Evolutionary conservation across 1,140 invertebrate genomes (phyloP).

Genomic region (Bombus polaris): DNA sequence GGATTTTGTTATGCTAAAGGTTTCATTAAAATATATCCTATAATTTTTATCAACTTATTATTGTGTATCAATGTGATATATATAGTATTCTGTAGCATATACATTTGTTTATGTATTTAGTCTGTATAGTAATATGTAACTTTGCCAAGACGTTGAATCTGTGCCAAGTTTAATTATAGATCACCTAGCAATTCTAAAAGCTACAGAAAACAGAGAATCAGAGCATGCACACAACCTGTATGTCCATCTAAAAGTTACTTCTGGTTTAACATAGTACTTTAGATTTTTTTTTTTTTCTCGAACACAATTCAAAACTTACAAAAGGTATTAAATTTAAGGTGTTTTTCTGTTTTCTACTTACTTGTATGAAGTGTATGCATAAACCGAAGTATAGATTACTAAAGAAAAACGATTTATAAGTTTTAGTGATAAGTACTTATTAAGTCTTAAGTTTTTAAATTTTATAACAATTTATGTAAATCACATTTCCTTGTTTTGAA

Average conservation of each 20-base stretch:
- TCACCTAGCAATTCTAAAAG: conserved; percentile 63
- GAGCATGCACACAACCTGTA: conserved; percentile 51
- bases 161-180: conserved; percentile 73
- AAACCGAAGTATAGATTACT: background rate
- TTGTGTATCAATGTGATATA: background rate
- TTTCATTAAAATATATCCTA: background rate
- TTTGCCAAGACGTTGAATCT: conserved; percentile 61
- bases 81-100: background rate
- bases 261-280: conserved; percentile 12
- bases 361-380: background rate
- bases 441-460: conserved; percentile 5
- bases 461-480: background rate
- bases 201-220: conserved; percentile 60
- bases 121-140: conserved; percentile 53
- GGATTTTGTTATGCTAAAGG: background rate
- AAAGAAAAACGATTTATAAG: background rate
- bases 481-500: background rate
- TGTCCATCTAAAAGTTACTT: conserved; percentile 36
- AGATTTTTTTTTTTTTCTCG: background rate
- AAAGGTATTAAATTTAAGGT: background rate
- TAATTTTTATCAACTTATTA: background rate
- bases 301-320: background rate
- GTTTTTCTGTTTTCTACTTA: background rate
- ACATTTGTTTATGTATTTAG: conserved; percentile 47
- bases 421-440: background rate